Evolutionary conservation across 2,888 invertebrate genomes (phyloP).

Genomic region (Heliconius cydno): DNA sequence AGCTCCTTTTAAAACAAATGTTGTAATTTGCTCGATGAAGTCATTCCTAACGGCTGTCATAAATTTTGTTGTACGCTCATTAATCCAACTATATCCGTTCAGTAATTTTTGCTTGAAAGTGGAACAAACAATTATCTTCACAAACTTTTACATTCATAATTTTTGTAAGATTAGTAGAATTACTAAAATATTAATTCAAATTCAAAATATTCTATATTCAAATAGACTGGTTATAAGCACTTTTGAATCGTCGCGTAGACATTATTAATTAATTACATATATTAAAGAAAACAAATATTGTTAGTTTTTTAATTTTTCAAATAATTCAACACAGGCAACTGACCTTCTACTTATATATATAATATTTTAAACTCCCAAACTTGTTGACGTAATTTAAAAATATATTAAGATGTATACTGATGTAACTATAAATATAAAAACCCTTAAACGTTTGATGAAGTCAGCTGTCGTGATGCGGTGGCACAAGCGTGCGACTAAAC

Average conservation of each 20-base stretch:
- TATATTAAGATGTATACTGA: not conserved
- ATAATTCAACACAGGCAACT: not conserved
- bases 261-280: too few species aligned
- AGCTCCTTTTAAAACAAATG: not conserved
- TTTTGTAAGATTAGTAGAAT: not conserved
- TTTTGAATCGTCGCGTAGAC: too few species aligned
- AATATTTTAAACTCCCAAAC: not conserved
- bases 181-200: not conserved
- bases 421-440: not conserved
- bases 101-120: too few species aligned
- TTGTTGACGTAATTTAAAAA: slow-evolving; percentile 6
- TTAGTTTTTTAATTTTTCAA: not conserved
- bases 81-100: not conserved
- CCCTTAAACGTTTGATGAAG: slow-evolving; percentile 5
- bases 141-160: too few species aligned
- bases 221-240: too few species aligned
- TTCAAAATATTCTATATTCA: too few species aligned
- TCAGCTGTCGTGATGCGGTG: not conserved
- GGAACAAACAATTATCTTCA: too few species aligned
- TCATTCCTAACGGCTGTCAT: not conserved
- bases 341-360: slow-evolving; percentile 16
- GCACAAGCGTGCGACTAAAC: too few species aligned
- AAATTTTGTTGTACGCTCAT: slow-evolving; percentile 8
- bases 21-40: slow-evolving; percentile 1
- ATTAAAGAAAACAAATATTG: not conserved